These are phyloP conservation scores for Botia kubotai DNA, from an alignment of 2,797 vertebrate species.

Conservation along the genomic window DNA sequence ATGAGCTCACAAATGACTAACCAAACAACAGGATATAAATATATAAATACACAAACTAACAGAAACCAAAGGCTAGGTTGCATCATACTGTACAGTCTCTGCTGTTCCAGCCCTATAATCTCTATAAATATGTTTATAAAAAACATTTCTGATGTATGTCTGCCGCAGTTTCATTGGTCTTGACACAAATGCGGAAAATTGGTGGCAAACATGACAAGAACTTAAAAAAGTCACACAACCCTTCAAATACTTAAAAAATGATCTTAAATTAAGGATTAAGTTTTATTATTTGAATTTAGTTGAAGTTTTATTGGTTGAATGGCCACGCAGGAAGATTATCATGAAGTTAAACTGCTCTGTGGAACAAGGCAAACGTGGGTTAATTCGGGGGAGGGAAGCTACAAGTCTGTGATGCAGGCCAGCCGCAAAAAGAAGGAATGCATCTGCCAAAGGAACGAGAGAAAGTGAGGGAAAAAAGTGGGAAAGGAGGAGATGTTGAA, in stretches of 20 bases:
- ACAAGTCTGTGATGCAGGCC: slow-evolving; percentile 43
- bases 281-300: too few relatives aligned
- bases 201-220: not conserved
- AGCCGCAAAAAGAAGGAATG: slow-evolving; percentile 52
- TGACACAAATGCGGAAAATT: not conserved
- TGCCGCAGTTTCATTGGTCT: not conserved
- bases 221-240: not conserved
- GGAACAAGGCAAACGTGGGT: slow-evolving; percentile 55
- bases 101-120: not conserved
- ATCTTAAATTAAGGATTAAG: not conserved
- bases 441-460: slow-evolving; percentile 43
- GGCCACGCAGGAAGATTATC: slow-evolving; percentile 24
- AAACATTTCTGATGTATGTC: not conserved
- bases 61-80: not conserved
- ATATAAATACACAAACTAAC: not conserved
- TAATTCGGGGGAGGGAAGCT: slow-evolving; percentile 59
- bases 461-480: slow-evolving; percentile 61
- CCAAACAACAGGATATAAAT: not conserved
- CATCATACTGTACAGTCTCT: not conserved
- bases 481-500: slow-evolving; percentile 68
- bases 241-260: not conserved
- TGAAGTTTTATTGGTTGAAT: slow-evolving; percentile 52
- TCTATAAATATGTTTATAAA: too few relatives aligned
- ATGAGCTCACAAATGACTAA: not conserved
- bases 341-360: slow-evolving; percentile 12